These are phyloP conservation scores for Leptopilina syphax DNA, from an alignment of 2,888 invertebrate species.

Conservation along the genomic window DNA sequence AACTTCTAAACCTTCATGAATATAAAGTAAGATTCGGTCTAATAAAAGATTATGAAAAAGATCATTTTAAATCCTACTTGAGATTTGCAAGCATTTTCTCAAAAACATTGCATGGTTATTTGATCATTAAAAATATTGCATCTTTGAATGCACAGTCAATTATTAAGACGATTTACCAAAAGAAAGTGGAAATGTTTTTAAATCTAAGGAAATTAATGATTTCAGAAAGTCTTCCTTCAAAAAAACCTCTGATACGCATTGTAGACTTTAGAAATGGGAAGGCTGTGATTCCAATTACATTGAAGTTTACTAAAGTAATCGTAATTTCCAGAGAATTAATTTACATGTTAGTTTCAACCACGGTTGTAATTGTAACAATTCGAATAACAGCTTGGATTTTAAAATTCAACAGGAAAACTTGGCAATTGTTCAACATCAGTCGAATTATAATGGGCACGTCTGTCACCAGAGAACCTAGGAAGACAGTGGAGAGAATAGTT, in stretches of 20 bases:
- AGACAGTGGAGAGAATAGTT: neutral
- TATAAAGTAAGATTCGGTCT: too few relatives aligned
- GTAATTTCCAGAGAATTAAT: neutral
- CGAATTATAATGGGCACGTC: neutral
- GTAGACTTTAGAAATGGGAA: neutral
- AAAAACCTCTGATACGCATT: neutral
- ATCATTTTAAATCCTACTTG: too few relatives aligned
- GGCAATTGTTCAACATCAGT: neutral
- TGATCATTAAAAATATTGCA: too few relatives aligned
- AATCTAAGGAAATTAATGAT: too few relatives aligned
- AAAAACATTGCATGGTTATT: too few relatives aligned
- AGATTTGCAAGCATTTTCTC: too few relatives aligned
- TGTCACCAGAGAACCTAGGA: neutral
- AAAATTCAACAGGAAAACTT: neutral
- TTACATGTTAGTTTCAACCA: neutral
- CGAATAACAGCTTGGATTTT: neutral
- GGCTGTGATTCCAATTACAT: neutral
- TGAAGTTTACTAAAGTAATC: neutral
- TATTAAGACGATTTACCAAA: too few relatives aligned
- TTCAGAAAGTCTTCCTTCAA: too few relatives aligned
- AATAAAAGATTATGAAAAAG: too few relatives aligned
- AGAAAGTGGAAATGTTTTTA: too few relatives aligned
- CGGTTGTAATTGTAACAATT: neutral
- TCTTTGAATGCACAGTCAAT: too few relatives aligned
- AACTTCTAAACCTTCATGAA: too few relatives aligned